Evolutionary conservation across 2,888 invertebrate genomes (phyloP).

Genomic region (Axea sp.): DNA sequence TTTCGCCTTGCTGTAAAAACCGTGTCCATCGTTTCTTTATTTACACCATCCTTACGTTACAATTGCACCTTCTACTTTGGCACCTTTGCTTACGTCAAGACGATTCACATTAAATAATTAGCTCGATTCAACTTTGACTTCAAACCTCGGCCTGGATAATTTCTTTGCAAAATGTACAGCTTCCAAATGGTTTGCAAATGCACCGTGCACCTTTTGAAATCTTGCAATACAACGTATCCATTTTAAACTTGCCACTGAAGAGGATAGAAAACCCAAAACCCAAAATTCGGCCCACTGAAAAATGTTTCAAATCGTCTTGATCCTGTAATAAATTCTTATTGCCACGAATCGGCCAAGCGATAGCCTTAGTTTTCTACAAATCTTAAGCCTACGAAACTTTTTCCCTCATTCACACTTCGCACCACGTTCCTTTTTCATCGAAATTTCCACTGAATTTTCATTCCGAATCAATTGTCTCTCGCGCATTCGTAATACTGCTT

Average conservation of each 20-base stretch:
- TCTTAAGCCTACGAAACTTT: slow-evolving; percentile 37
- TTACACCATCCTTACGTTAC: slow-evolving; percentile 33
- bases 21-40: neutral
- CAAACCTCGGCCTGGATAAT: too few species aligned
- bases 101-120: neutral
- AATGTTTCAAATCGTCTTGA: too few species aligned
- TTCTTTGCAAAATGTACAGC: too few species aligned
- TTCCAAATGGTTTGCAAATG: too few species aligned
- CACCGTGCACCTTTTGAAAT: too few species aligned
- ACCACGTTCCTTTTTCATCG: neutral
- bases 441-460: slow-evolving; percentile 21
- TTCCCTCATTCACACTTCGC: slow-evolving; percentile 26
- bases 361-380: slow-evolving; percentile 24
- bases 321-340: slow-evolving; percentile 27
- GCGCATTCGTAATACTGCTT: slow-evolving; percentile 73
- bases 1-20: too few species aligned
- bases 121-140: too few species aligned
- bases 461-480: slow-evolving; percentile 41
- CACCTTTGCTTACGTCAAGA: slow-evolving; percentile 65
- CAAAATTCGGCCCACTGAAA: too few species aligned
- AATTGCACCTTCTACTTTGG: slow-evolving; percentile 73
- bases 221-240: too few species aligned
- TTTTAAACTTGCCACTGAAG: too few species aligned
- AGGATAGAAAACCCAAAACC: too few species aligned
- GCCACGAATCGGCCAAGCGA: slow-evolving; percentile 43